phyloP scores from a whole-genome alignment of 2,113 vertebrate genomes.

The Alethe castanea region DNA sequence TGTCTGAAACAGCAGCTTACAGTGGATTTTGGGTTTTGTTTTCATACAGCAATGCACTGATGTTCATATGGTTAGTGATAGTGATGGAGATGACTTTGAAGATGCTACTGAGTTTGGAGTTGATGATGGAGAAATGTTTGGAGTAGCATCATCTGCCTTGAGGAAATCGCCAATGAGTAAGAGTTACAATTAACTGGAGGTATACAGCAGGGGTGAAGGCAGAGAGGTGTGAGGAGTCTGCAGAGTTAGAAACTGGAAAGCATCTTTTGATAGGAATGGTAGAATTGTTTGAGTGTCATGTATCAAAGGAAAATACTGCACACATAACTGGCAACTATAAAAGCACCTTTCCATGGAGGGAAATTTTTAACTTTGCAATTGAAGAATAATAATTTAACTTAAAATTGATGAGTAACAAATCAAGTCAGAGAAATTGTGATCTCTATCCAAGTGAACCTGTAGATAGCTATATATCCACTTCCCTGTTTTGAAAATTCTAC shows the following conservation, averaged over 20 bases:
- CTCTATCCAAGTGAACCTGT: background rate
- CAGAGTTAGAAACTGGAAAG: background rate
- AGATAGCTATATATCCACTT: background rate
- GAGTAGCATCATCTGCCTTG: conserved; percentile 86
- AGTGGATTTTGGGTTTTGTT: background rate
- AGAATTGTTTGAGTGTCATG: background rate
- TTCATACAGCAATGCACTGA: conserved; percentile 84
- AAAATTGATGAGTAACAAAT: background rate
- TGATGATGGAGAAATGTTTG: conserved; percentile 97
- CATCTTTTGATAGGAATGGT: background rate
- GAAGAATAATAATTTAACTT: background rate
- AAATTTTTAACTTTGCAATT: background rate
- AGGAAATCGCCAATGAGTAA: conserved; percentile 98
- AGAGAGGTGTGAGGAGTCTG: background rate
- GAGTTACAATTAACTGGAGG: conserved; percentile 17
- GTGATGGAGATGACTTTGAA: conserved; percentile 97
- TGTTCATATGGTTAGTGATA: conserved; percentile 99
- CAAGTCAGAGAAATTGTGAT: background rate
- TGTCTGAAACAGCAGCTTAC: background rate
- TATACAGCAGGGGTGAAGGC: background rate
- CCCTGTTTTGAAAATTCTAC: background rate
- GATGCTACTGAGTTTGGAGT: conserved; percentile 97
- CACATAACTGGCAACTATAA: background rate
- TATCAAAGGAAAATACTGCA: background rate
- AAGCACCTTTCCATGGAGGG: background rate